These are phyloP conservation scores for Lamprologus callipterus DNA, from an alignment of 2,113 vertebrate species.

Conservation along the genomic window DNA sequence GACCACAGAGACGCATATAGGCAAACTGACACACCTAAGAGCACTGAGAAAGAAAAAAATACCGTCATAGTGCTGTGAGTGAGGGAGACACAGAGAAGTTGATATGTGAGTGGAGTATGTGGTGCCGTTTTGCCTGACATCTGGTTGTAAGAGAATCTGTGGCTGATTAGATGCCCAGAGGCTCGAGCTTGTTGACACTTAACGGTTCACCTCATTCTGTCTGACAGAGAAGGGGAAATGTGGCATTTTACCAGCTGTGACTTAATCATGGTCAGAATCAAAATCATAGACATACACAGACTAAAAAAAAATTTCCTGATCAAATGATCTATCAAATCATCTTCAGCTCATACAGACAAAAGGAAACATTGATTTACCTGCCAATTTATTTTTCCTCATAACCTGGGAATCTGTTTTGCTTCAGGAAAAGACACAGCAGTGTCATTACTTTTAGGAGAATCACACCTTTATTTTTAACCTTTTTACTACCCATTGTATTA, in stretches of 20 bases:
- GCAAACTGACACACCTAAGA: slow-evolving; percentile 28
- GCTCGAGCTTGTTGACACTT: slow-evolving; percentile 45
- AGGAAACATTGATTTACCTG: not conserved
- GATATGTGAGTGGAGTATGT: slow-evolving; percentile 21
- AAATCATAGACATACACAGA: not conserved
- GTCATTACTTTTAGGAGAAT: not conserved
- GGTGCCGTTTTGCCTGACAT: slow-evolving; percentile 56
- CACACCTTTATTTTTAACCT: not conserved
- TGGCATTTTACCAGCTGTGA: slow-evolving; percentile 8
- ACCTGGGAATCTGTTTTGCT: not conserved
- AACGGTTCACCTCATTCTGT: not conserved
- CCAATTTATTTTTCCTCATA: not conserved
- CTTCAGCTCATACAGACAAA: not conserved
- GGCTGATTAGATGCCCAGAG: slow-evolving; percentile 29
- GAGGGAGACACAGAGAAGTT: not conserved
- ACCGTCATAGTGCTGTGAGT: slow-evolving; percentile 13
- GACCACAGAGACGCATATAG: not conserved
- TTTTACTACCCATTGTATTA: not conserved
- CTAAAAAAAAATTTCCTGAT: not conserved
- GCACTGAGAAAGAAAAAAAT: slow-evolving; percentile 13
- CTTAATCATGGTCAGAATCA: not conserved
- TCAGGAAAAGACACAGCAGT: not conserved
- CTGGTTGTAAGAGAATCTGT: slow-evolving; percentile 69
- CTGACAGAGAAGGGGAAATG: slow-evolving; percentile 22
- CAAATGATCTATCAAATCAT: not conserved